Conservation (phyloP, 2,888 invertebrate species). For the Tinea trinotella region DNA sequence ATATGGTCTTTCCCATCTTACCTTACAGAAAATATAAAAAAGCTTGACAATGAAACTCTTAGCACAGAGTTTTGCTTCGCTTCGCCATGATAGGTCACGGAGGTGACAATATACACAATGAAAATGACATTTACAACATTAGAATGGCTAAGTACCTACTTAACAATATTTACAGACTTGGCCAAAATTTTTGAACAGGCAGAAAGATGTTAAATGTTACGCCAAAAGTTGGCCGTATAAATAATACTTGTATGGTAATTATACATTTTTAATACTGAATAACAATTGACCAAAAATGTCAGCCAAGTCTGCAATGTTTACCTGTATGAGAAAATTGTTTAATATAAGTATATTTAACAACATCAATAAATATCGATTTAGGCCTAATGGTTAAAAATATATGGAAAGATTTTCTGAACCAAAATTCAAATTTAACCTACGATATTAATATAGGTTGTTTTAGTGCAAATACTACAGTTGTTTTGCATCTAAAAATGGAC, state of each 20-base stretch:
- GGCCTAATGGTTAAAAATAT: background rate
- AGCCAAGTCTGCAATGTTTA: too few species aligned
- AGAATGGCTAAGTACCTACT: background rate
- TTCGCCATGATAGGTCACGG: background rate
- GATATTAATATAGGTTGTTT: background rate
- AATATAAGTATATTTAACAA: background rate
- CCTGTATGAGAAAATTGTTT: slow-evolving; percentile 9
- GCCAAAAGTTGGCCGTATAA: background rate
- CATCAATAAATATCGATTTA: background rate
- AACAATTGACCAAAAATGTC: background rate
- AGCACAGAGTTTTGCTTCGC: slow-evolving; percentile 9
- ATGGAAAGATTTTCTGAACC: background rate
- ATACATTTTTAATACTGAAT: too few species aligned
- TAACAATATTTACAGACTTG: background rate
- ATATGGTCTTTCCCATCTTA: too few species aligned
- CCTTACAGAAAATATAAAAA: too few species aligned
- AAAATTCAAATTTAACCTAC: background rate
- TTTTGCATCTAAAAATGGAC: background rate
- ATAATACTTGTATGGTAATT: background rate
- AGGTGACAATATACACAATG: background rate
- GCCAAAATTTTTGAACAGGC: too few species aligned
- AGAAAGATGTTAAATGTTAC: background rate
- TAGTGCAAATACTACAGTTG: background rate
- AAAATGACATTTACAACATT: background rate
- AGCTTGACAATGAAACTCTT: too few species aligned